A percentile compares a stretch with the other conserved stretches of the same genome.
phyloP scores from a whole-genome alignment of 2,797 vertebrate species.

The Cossypha heuglini region DNA sequence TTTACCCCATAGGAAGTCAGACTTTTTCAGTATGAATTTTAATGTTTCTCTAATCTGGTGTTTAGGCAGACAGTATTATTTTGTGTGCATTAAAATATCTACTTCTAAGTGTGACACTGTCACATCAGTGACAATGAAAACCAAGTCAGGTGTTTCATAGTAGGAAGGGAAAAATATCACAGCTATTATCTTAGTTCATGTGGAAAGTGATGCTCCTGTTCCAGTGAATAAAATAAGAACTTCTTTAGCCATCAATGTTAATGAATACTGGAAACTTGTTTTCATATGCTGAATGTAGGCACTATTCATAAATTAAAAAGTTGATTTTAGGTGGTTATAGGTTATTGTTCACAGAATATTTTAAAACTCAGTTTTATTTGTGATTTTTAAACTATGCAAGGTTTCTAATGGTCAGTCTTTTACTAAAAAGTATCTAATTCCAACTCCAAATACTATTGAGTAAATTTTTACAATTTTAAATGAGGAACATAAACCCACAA shows the following conservation, averaged over 20 bases:
- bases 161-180: not conserved
- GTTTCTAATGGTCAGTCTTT: not conserved
- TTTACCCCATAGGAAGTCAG: not conserved
- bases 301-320: not conserved
- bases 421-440: not conserved
- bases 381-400: not conserved
- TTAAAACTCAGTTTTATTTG: not conserved
- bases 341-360: not conserved
- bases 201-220: not conserved
- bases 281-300: not conserved
- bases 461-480: not conserved
- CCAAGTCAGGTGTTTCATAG: not conserved
- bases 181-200: not conserved
- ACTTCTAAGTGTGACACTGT: not conserved
- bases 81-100: not conserved
- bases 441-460: not conserved
- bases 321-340: not conserved
- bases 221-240: not conserved
- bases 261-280: not conserved
- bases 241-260: not conserved
- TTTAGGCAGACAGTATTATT: not conserved
- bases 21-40: slow-evolving; percentile 22
- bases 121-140: not conserved
- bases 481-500: not conserved
- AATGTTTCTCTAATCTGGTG: not conserved